Percentiles rank a stretch among this genome's conserved stretches.
Evolutionary conservation across 1,140 invertebrate species (phyloP).

Genomic region (Euschistus heros): DNA sequence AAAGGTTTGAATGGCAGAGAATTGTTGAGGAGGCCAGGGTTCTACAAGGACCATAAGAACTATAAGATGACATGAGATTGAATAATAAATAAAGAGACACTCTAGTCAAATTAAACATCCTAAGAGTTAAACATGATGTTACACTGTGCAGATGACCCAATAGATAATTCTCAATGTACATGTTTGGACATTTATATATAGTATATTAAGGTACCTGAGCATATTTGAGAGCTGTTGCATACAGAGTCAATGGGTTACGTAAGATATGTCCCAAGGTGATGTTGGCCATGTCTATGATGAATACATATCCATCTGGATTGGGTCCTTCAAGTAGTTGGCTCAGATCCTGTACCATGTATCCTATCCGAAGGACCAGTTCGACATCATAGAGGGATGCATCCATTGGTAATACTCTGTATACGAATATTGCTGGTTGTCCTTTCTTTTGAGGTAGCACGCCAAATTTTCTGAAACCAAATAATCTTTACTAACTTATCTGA

Average conservation of each 20-base stretch:
- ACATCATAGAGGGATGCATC: neutral
- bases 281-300: slow-evolving; percentile 28
- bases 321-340: slow-evolving; percentile 26
- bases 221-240: slow-evolving; percentile 20
- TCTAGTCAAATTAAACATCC: too few species aligned
- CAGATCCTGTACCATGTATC: slow-evolving; percentile 27
- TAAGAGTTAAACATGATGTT: too few species aligned
- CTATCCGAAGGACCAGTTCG: neutral
- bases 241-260: slow-evolving; percentile 12
- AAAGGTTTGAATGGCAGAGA: too few species aligned
- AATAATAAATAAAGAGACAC: too few species aligned
- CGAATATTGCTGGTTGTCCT: neutral
- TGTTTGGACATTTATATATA: too few species aligned
- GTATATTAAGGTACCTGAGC: slow-evolving; percentile 24
- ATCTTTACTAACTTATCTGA: too few species aligned
- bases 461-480: neutral
- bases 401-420: neutral
- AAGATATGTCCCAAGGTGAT: slow-evolving; percentile 26
- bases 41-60: too few species aligned
- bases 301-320: slow-evolving; percentile 25
- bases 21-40: too few species aligned
- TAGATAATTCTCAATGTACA: too few species aligned
- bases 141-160: too few species aligned
- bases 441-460: neutral
- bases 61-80: too few species aligned